Base-by-base conservation (phyloP, 1,140 invertebrate species). In the Ceratitis capitata region DNA sequence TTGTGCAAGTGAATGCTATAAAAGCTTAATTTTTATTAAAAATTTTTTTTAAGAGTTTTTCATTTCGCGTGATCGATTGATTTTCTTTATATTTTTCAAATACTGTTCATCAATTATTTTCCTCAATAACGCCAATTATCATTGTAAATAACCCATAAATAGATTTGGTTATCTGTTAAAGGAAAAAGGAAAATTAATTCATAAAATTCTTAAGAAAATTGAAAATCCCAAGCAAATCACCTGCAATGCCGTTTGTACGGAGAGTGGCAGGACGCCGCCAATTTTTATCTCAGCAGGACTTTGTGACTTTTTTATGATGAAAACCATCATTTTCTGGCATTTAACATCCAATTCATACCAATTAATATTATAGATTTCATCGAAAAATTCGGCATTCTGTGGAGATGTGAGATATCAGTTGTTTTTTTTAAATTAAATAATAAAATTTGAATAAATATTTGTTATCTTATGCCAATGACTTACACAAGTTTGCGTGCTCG, bases 401-500 rank as follows among this genome's bases (percentile, higher is more conserved):
- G 7, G 39, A 42, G 19, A 6, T 3, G 5, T n/a, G 0, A 45
- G 12, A 26, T 6, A 19, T n/a, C n/a, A n/a, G n/a, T n/a, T n/a
- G n/a, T n/a, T n/a, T n/a, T n/a, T n/a, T n/a, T n/a, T 69, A 39
- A 12, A 39, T 39, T n/a, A 39, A 19, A 19, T 35, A 69, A 39
- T 39, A 69, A 69, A 19, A 4, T 53, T 53, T 53, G 32, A 16
- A 35, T 69, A 69, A 19, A 4, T 69, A 16, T 16, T 39, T 5
- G 4, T 0, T 64, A 0, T 19, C 2, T 35, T 69, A 42, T 45
- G 26, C 3, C 32, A 16, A 29, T 16, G 58, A 87, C 87, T 84
- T 86, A 89, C 88, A 49, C 88, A 87, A n/a, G 83, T 86, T 32
- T 88, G 87, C 0, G 87, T 47, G 10, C 85, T n/a, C 7, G 88